Evolutionary conservation across 2,113 vertebrate species (phyloP).

Genomic region (Haplotaxodon microlepis): DNA sequence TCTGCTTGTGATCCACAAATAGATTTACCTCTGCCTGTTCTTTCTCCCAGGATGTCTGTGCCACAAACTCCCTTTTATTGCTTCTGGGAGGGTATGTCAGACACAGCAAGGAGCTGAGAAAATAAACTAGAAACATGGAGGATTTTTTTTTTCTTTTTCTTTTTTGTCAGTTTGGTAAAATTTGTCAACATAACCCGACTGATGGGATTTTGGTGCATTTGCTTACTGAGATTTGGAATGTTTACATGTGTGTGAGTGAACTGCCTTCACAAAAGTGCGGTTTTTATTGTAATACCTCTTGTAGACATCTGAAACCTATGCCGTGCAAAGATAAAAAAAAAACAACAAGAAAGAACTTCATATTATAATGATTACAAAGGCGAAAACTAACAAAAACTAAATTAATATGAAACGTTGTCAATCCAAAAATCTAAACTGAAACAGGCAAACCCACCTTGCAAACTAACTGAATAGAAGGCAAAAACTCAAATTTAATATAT

Average conservation of each 20-base stretch:
- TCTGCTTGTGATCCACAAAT: neutral
- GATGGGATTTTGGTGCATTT: neutral
- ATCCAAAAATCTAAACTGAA: neutral
- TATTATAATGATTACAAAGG: neutral
- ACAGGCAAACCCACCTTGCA: neutral
- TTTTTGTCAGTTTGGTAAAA: neutral
- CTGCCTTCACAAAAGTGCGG: neutral
- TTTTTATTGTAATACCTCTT: neutral
- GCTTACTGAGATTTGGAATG: neutral
- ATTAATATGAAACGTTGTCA: neutral
- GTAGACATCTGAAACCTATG: neutral
- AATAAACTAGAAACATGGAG: neutral
- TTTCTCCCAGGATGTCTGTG: neutral
- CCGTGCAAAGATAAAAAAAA: neutral
- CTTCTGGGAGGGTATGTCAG: neutral
- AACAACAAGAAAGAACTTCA: neutral
- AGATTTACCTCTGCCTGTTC: neutral
- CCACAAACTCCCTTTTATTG: neutral
- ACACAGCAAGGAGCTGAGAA: neutral
- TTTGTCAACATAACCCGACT: neutral
- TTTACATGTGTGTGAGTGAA: neutral
- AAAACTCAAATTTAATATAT: neutral
- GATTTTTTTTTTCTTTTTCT: neutral
- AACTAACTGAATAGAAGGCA: neutral
- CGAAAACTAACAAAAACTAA: neutral